Evolutionary conservation across 2,113 vertebrate species (phyloP).

Genomic region (Nycticryphes semicollaris): DNA sequence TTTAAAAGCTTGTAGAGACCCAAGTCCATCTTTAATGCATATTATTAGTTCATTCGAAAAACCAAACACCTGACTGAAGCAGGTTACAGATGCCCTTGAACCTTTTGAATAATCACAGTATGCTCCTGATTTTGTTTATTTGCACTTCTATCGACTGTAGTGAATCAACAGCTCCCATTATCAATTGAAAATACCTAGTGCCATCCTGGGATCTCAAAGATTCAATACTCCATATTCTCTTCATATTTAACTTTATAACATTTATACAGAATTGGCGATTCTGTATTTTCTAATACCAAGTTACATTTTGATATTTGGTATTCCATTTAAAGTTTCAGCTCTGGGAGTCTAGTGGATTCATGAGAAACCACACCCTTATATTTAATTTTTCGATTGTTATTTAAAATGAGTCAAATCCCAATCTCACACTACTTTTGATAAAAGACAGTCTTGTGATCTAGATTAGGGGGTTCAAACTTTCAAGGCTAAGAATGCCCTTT

Average conservation of each 20-base stretch:
- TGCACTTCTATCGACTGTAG: background rate
- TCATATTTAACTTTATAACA: background rate
- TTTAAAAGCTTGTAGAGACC: background rate
- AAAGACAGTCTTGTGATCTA: background rate
- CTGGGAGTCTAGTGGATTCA: background rate
- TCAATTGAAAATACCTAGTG: conserved; percentile 28
- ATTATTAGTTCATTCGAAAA: background rate
- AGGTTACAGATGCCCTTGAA: background rate
- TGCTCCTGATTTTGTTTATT: background rate
- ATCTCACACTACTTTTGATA: background rate
- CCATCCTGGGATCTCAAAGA: conserved; percentile 4
- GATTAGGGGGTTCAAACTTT: background rate
- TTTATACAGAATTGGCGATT: background rate
- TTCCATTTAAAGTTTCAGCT: background rate
- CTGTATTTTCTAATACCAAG: background rate
- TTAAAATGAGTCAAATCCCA: background rate
- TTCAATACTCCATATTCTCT: background rate
- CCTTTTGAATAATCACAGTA: background rate
- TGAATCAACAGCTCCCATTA: conserved; percentile 39
- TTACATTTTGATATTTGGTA: background rate
- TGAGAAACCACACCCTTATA: background rate
- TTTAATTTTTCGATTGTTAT: background rate
- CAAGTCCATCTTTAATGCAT: background rate
- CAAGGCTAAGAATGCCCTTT: background rate
- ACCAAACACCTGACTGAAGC: background rate